Conservation (phyloP, 2,888 invertebrate genomes). For the Eretmocerus hayati region DNA sequence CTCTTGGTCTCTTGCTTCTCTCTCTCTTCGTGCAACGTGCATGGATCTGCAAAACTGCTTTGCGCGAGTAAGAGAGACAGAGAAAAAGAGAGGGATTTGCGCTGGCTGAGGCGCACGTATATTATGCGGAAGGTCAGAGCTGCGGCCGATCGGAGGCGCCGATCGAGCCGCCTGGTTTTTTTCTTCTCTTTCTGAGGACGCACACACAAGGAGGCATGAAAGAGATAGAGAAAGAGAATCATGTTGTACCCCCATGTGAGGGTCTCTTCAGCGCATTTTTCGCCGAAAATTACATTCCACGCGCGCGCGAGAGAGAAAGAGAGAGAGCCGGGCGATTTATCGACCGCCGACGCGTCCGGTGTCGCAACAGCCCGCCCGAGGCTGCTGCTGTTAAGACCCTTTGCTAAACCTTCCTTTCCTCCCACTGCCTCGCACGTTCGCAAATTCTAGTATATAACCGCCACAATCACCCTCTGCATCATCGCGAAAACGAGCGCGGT, state of each 20-base stretch:
- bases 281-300: neutral
- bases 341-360: too few species aligned
- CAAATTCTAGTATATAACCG: too few species aligned
- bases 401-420: too few species aligned
- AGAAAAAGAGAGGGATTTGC: neutral
- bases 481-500: too few species aligned
- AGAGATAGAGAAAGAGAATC: neutral
- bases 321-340: neutral
- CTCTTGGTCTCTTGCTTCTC: slow-evolving; percentile 3
- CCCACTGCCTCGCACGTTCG: too few species aligned
- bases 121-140: slow-evolving; percentile 20
- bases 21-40: neutral
- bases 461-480: too few species aligned
- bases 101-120: slow-evolving; percentile 4
- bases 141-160: slow-evolving; percentile 10
- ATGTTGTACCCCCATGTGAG: too few species aligned
- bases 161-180: neutral
- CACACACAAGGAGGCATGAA: neutral
- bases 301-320: neutral
- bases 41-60: too few species aligned
- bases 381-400: too few species aligned
- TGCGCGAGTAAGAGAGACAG: neutral
- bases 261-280: neutral
- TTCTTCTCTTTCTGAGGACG: neutral
- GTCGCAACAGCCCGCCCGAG: too few species aligned